These are phyloP conservation scores for Thamnophis elegans DNA, from an alignment of 2,797 vertebrate species.

Conservation along the genomic window DNA sequence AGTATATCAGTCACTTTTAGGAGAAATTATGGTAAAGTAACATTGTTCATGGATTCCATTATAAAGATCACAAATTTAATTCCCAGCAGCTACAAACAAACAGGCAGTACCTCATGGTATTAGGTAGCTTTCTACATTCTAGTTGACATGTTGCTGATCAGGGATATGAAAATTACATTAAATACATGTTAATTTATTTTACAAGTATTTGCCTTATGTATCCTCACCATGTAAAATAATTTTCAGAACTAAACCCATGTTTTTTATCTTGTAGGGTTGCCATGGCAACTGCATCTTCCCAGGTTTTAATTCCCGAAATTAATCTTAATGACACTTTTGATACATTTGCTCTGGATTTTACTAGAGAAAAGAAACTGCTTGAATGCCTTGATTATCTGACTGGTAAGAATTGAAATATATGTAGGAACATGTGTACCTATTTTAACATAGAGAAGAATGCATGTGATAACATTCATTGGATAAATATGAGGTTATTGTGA, in stretches of 20 bases:
- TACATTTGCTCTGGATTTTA: conserved; percentile 95
- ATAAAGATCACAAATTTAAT: background rate
- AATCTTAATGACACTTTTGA: conserved; percentile 97
- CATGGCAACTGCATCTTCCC: conserved; percentile 97
- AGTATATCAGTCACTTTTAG: background rate
- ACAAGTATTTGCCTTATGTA: background rate
- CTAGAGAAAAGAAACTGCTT: conserved; percentile 95
- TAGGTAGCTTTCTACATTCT: background rate
- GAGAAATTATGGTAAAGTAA: background rate
- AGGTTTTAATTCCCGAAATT: conserved; percentile 97
- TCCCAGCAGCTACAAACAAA: background rate
- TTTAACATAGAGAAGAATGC: background rate
- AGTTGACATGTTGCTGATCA: background rate
- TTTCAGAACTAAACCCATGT: background rate
- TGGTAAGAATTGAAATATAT: conserved; percentile 72
- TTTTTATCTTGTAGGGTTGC: conserved; percentile 83
- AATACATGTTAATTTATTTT: background rate
- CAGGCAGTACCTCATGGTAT: background rate
- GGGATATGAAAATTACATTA: background rate
- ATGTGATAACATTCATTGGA: background rate
- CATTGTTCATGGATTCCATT: background rate
- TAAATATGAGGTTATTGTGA: background rate
- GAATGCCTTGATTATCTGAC: conserved; percentile 98
- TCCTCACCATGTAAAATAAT: background rate
- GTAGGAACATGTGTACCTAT: background rate